phyloP scores from a whole-genome alignment of 2,113 vertebrate species.

The Rhodinocichla rosea region DNA sequence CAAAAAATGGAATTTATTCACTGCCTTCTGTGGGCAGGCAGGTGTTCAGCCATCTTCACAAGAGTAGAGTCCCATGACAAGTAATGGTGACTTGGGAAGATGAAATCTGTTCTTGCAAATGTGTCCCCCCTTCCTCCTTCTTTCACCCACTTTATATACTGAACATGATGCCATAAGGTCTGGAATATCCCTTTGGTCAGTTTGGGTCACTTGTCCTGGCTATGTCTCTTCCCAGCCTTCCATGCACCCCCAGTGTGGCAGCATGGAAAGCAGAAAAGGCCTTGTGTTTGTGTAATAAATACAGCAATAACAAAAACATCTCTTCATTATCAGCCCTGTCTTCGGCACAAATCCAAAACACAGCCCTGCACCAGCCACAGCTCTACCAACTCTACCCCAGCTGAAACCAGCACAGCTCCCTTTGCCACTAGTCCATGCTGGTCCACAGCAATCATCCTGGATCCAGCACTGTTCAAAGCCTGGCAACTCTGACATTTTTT shows the following conservation, averaged over 20 bases:
- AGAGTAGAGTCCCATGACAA: not conserved
- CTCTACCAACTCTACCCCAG: not conserved
- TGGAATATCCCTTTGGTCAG: not conserved
- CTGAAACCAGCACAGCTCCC: not conserved
- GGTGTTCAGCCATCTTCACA: not conserved
- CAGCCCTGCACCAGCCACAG: rapidly evolving
- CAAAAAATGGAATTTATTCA: not conserved
- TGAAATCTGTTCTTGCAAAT: not conserved
- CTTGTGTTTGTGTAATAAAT: not conserved
- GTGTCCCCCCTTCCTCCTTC: not conserved
- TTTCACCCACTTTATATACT: not conserved
- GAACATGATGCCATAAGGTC: not conserved
- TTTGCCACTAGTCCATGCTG: not conserved
- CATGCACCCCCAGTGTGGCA: not conserved
- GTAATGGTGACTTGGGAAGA: not conserved
- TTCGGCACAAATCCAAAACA: not conserved
- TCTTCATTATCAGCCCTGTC: not conserved
- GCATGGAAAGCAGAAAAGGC: not conserved
- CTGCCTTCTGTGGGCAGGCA: not conserved
- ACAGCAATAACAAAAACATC: not conserved
- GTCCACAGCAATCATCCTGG: not conserved
- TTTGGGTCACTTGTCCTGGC: not conserved
- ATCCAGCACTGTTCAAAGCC: not conserved
- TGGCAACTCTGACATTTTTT: not conserved
- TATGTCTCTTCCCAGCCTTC: not conserved